Percentiles rank a stretch among this genome's conserved stretches.
Conservation (phyloP, 2,888 invertebrate genomes). For the Phalera bucephala region DNA sequence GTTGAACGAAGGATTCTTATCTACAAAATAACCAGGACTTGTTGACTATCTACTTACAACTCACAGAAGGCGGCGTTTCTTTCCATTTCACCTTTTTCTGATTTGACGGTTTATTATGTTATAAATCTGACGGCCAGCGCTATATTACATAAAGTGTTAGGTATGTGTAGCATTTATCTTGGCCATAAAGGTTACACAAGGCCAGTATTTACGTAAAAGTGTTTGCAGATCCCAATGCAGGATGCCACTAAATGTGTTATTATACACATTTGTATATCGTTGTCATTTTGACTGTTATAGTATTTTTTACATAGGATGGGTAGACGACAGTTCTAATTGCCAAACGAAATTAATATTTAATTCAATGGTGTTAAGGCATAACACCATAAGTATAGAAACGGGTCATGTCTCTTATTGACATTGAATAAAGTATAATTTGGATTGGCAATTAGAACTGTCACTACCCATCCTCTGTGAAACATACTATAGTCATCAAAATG, state of each 20-base stretch:
- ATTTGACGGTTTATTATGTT: background rate
- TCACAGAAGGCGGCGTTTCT: background rate
- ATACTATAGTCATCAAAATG: no score
- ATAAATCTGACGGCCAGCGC: background rate
- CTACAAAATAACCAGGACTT: background rate
- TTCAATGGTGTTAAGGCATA: no score
- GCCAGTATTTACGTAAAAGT: conserved; percentile 10
- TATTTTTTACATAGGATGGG: no score
- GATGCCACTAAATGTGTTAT: background rate
- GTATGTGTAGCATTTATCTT: background rate
- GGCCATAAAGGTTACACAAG: conserved; percentile 7
- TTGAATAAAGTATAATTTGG: no score
- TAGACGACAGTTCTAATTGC: no score
- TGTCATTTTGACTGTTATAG: background rate
- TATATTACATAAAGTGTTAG: conserved; percentile 1
- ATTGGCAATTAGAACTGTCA: no score
- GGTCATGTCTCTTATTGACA: no score
- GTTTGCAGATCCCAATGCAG: conserved; percentile 6
- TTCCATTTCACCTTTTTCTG: background rate
- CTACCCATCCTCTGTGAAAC: no score
- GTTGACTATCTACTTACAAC: no score
- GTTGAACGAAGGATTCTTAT: background rate
- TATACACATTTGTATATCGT: background rate
- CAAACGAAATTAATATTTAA: no score
- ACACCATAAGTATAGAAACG: no score